phyloP scores from a whole-genome alignment of 2,113 vertebrate genomes.

The Oceanites oceanicus region DNA sequence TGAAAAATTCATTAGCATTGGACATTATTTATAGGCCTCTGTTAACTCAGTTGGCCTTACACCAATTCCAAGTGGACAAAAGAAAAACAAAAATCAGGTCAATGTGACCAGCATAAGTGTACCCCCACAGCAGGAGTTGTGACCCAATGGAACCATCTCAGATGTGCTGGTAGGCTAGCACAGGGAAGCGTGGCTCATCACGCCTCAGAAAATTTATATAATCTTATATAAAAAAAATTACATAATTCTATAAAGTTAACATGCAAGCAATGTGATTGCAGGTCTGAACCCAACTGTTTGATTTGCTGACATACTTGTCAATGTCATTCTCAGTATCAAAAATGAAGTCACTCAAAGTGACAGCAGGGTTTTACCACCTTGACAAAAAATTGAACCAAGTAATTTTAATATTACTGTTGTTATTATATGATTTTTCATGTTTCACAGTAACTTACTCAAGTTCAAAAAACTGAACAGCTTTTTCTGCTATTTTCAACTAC shows the following conservation, averaged over 20 bases:
- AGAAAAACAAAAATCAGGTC: not conserved
- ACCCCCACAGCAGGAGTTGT: not conserved
- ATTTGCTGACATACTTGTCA: not conserved
- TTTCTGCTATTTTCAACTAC: not conserved
- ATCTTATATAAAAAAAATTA: not conserved
- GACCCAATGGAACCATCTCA: not conserved
- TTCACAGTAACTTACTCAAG: not conserved
- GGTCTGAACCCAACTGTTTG: not conserved
- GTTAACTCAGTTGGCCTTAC: not conserved
- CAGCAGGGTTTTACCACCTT: not conserved
- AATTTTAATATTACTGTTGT: not conserved
- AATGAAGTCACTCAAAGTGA: not conserved
- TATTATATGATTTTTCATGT: not conserved
- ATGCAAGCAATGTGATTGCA: not conserved
- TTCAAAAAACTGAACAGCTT: not conserved
- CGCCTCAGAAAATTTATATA: not conserved
- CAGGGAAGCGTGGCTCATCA: not conserved
- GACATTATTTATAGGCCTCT: slow-evolving; percentile 17
- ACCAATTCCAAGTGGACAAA: slow-evolving; percentile 13
- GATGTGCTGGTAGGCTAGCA: not conserved
- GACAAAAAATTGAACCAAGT: not conserved
- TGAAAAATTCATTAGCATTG: slow-evolving; percentile 45
- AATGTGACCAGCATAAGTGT: not conserved
- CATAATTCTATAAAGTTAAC: not conserved
- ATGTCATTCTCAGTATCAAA: not conserved